Conservation (phyloP, 2,113 vertebrate species). For the Chaenocephalus aceratus region DNA sequence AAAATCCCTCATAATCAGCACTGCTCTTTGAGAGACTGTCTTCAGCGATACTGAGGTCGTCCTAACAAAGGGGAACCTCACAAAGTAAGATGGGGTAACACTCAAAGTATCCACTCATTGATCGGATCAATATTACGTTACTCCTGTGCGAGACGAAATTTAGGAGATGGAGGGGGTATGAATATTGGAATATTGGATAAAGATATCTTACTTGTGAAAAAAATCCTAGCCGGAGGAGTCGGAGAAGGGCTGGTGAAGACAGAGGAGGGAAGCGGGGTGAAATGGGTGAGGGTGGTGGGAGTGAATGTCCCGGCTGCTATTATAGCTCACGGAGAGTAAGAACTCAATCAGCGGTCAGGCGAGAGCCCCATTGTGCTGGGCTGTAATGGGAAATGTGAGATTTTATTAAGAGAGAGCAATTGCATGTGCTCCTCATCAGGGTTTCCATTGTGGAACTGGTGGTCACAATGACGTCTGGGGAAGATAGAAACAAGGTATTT, state of each 20-base stretch:
- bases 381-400: conserved; percentile 87
- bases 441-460: conserved; percentile 80
- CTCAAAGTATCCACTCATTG: conserved; percentile 63
- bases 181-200: conserved; percentile 8
- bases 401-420: conserved; percentile 88
- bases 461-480: conserved; percentile 79
- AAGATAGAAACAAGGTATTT: conserved; percentile 82
- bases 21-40: conserved; percentile 44
- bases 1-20: conserved; percentile 70
- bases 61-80: conserved; percentile 46
- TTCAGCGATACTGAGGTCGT: conserved; percentile 23
- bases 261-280: conserved; percentile 20
- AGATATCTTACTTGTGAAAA: conserved; percentile 41
- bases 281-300: conserved; percentile 37
- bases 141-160: conserved; percentile 38
- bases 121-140: conserved; percentile 58
- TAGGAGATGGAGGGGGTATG: neutral
- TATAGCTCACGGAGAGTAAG: conserved; percentile 76
- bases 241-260: conserved; percentile 28
- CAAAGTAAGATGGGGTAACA: conserved; percentile 47
- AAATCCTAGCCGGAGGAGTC: conserved; percentile 1
- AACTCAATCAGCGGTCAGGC: conserved; percentile 85
- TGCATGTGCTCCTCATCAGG: conserved; percentile 85
- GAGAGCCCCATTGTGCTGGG: conserved; percentile 80
- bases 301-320: conserved; percentile 67